Conservation (phyloP, 1,140 invertebrate species). For the Kradibia gibbosae region DNA sequence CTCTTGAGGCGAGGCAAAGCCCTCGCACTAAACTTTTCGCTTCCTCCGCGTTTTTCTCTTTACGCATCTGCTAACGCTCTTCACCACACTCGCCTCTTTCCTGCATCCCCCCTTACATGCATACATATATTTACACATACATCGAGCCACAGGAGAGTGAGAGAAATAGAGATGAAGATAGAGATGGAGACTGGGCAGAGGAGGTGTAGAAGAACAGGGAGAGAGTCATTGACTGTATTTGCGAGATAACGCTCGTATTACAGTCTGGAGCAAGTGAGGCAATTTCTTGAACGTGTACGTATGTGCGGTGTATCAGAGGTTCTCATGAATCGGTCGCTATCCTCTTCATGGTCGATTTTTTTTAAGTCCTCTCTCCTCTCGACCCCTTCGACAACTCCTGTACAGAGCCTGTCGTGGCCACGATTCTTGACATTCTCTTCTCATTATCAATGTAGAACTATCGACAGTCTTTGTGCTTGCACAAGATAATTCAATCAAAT, state of each 20-base stretch:
- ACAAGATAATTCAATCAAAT: neutral
- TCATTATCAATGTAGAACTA: neutral
- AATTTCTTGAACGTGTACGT: neutral
- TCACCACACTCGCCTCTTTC: neutral
- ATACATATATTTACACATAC: neutral
- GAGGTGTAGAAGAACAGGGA: neutral
- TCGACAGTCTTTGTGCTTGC: neutral
- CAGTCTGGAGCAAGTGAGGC: neutral
- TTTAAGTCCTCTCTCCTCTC: neutral
- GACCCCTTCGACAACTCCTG: no score
- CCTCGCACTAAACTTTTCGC: constrained; percentile 42
- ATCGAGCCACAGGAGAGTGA: neutral
- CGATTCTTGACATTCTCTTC: neutral
- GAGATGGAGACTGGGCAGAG: neutral
- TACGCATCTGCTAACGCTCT: neutral
- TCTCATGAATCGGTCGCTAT: neutral
- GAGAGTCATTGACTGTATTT: constrained; percentile 49
- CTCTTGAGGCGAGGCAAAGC: constrained; percentile 3
- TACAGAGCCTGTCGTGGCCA: no score
- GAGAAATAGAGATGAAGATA: neutral
- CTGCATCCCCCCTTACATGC: no score
- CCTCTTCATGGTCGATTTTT: neutral
- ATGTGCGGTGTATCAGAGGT: neutral
- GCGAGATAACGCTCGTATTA: constrained; percentile 41
- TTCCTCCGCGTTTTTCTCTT: constrained; percentile 30